Evolutionary conservation across 1,140 invertebrate genomes (phyloP), one percentile per base, ranked within the genome.

Genomic region (Euglossa dilemma): DNA sequence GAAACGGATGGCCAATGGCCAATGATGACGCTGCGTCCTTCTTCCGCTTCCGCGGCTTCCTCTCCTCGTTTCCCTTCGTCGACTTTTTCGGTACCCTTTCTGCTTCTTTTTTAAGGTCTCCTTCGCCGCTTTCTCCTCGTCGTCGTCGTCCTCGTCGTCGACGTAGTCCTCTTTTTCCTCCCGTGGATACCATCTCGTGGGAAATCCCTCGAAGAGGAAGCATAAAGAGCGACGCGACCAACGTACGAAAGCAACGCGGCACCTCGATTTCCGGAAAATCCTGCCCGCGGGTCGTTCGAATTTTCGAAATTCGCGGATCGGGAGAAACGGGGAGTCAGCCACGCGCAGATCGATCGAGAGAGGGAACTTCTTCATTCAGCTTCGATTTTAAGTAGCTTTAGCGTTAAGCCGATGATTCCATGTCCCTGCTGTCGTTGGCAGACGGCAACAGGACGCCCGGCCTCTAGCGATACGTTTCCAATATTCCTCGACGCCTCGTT

Each of bases 1-100:
- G 90, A 90, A 90, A 90, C 89, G 82, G 85, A 90, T 86, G 88
- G 87, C 79, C 89, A 86, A 90, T 89, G 82, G 86, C 83, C 88
- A 86, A 83, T 80, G 82, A 85, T 71, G 83, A 86, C 74, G 47
- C 47, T 85, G 52, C 74, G 50, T 86, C 77, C 47, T 72, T 77
- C 73, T 85, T 50, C 66, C 50, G n/a, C 69, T 36, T 85, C 57
- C 66, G 47, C 71, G n/a, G 52, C 16, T 57, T 47, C 54, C 71
- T 66, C 54, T 66, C 54, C 56, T 59, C 54, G n/a, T 36, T 54
- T 57, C 61, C 69, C 57, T 20, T 47, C 83, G 66, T 57, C 69
- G 52, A 73, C 52, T 82, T 78, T 79, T 87, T 80, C 88, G 85
- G 59, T 82, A 67, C 63, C 67, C 72, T 82, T 83, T 85, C 67